Percentiles rank a stretch among this genome's conserved stretches.
Evolutionary conservation across 2,113 vertebrate species (phyloP).

Genomic region (Paradoxurus hermaphroditus): DNA sequence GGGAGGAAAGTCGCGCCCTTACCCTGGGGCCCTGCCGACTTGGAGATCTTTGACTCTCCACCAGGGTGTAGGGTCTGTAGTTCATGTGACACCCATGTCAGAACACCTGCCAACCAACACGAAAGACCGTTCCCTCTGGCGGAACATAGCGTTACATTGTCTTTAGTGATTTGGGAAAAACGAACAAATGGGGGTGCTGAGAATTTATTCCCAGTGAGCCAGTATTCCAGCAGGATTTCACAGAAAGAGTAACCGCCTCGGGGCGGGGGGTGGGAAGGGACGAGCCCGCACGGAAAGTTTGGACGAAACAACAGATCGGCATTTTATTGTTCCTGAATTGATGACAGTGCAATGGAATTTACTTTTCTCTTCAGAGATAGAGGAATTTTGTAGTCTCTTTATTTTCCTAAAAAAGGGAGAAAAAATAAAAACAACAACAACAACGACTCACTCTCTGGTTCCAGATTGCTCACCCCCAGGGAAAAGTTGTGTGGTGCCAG

Average conservation of each 20-base stretch:
- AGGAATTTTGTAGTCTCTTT: not conserved
- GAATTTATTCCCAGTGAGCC: not conserved
- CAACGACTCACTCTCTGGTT: not conserved
- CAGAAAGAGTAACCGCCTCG: not conserved
- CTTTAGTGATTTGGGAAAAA: not conserved
- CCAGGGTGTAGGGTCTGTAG: not conserved
- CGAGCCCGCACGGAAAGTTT: not conserved
- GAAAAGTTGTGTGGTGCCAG: slow-evolving; percentile 30
- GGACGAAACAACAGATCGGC: not conserved
- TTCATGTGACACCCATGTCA: not conserved
- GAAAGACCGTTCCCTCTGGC: not conserved
- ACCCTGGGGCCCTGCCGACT: not conserved
- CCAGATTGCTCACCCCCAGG: slow-evolving; percentile 54
- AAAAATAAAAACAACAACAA: not conserved
- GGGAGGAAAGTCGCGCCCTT: too few species aligned
- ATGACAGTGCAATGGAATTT: not conserved
- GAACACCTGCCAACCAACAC: not conserved
- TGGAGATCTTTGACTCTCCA: not conserved
- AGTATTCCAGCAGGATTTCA: not conserved
- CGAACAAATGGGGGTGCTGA: slow-evolving; percentile 14
- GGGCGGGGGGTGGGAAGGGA: rapidly evolving
- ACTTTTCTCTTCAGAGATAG: not conserved
- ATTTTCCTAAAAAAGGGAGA: not conserved
- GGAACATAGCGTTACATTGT: not conserved
- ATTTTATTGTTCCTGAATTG: not conserved